These are phyloP conservation scores for Trogon melanurus DNA, from an alignment of 2,113 vertebrate genomes.

Conservation along the genomic window DNA sequence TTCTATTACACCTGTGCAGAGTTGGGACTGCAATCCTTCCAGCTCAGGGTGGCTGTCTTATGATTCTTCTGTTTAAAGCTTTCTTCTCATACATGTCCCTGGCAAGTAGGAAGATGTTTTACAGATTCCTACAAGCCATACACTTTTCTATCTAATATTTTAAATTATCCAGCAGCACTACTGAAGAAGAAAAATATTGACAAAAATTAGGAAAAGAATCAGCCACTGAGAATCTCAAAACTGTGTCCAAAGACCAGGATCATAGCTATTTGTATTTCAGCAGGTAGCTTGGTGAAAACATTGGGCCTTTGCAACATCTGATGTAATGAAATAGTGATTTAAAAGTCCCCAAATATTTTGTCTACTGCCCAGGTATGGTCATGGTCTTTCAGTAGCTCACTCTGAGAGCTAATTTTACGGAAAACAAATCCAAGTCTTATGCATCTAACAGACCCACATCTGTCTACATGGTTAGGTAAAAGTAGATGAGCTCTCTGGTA, in stretches of 20 bases:
- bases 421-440: not conserved
- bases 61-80: not conserved
- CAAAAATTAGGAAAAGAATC: not conserved
- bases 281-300: not conserved
- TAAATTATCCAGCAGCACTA: not conserved
- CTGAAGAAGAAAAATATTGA: not conserved
- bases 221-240: not conserved
- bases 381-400: not conserved
- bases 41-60: not conserved
- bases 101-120: not conserved
- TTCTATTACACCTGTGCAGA: not conserved
- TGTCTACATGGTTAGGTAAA: not conserved
- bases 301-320: not conserved
- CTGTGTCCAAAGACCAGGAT: not conserved
- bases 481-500: not conserved
- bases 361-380: not conserved
- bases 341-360: not conserved
- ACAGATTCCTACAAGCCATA: not conserved
- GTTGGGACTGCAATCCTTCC: not conserved
- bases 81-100: not conserved
- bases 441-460: accelerated
- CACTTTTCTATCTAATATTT: not conserved
- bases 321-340: not conserved
- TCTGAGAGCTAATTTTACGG: not conserved
- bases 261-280: not conserved